Conservation (phyloP, 2,888 invertebrate genomes). For the Monopis laevigella region DNA sequence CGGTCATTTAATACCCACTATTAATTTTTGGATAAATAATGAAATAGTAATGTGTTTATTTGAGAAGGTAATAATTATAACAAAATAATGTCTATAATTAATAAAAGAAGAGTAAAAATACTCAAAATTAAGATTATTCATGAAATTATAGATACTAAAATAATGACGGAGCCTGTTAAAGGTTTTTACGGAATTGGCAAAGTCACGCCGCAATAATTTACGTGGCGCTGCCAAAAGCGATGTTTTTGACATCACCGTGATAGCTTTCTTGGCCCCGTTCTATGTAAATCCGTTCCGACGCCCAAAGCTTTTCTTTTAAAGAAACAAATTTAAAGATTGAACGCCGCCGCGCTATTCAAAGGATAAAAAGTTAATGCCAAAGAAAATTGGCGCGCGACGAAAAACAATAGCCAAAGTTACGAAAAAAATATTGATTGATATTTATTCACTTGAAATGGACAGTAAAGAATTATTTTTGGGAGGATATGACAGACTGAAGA, state of each 20-base stretch:
- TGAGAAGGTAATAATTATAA: too few relatives aligned
- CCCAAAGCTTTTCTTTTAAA: slow-evolving; percentile 10
- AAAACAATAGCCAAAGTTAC: slow-evolving; percentile 5
- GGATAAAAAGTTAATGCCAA: slow-evolving; percentile 17
- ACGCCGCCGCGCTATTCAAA: slow-evolving; percentile 15
- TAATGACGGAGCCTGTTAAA: too few relatives aligned
- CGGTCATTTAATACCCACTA: too few relatives aligned
- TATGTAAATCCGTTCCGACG: slow-evolving; percentile 6
- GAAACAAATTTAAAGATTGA: slow-evolving; percentile 16
- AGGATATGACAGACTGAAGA: background rate
- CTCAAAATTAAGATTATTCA: too few relatives aligned
- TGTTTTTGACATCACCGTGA: slow-evolving; percentile 29
- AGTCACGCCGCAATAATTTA: slow-evolving; percentile 41
- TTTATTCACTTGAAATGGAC: background rate
- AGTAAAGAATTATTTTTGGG: background rate
- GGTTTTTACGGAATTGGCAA: slow-evolving; percentile 29
- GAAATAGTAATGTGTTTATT: too few relatives aligned
- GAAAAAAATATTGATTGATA: slow-evolving; percentile 7
- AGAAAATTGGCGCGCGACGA: slow-evolving; percentile 14
- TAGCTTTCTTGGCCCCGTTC: slow-evolving; percentile 17
- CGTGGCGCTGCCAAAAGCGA: slow-evolving; percentile 22
- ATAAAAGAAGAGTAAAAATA: too few relatives aligned
- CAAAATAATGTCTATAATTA: too few relatives aligned
- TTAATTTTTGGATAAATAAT: too few relatives aligned
- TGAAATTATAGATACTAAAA: too few relatives aligned